Conservation (phyloP, 1,140 invertebrate genomes). For the Physella acuta region DNA sequence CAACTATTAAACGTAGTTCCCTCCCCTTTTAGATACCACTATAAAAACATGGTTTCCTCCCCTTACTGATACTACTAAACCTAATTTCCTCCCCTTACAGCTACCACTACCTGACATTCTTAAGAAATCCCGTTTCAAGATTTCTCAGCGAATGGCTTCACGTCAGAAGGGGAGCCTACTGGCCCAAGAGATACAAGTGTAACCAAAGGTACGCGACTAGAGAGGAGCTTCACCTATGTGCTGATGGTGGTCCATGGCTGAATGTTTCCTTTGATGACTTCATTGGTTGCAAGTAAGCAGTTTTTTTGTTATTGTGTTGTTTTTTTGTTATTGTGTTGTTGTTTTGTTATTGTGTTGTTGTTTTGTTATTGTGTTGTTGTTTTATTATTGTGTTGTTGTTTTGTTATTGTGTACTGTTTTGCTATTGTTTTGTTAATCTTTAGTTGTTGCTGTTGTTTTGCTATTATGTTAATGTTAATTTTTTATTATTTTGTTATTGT, state of each 20-base stretch:
- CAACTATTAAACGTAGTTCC: too few species aligned
- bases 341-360: too few species aligned
- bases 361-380: too few species aligned
- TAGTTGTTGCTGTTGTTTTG: not conserved
- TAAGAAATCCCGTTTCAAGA: too few species aligned
- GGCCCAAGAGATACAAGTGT: slow-evolving; percentile 66
- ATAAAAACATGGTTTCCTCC: too few species aligned
- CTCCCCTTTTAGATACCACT: too few species aligned
- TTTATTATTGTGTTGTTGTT: too few species aligned
- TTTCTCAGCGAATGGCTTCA: slow-evolving; percentile 91
- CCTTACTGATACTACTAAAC: too few species aligned
- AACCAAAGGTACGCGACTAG: slow-evolving; percentile 75
- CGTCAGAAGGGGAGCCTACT: slow-evolving; percentile 94
- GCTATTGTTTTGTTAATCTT: not conserved
- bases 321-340: not conserved
- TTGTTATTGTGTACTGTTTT: not conserved
- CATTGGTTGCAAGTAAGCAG: slow-evolving; percentile 15
- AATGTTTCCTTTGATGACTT: slow-evolving; percentile 2
- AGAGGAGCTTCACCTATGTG: slow-evolving; percentile 65
- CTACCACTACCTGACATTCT: too few species aligned
- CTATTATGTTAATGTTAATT: not conserved
- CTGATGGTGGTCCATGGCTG: slow-evolving; percentile 62
- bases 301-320: not conserved
- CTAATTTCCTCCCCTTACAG: too few species aligned
- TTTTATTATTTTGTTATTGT: not conserved